Conservation (phyloP, 2,113 vertebrate genomes). For the Calidris pygmaea region DNA sequence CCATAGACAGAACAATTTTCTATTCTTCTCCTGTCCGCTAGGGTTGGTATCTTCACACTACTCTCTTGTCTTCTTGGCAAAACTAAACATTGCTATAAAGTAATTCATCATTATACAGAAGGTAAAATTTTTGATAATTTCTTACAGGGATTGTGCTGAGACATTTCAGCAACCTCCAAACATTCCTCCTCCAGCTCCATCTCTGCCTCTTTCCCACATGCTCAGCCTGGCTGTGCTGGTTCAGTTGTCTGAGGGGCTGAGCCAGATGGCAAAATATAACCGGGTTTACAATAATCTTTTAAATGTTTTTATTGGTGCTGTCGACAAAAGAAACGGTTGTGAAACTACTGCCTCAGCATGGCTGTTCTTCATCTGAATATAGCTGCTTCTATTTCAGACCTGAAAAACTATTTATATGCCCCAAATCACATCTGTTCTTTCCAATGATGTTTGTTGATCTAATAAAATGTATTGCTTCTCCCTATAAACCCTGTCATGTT, state of each 20-base stretch:
- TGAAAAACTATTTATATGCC: background rate
- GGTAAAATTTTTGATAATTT: background rate
- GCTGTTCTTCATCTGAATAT: background rate
- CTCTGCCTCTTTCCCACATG: background rate
- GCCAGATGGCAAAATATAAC: constrained; percentile 20
- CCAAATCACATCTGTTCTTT: constrained; percentile 31
- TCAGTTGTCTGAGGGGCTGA: background rate
- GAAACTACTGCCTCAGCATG: background rate
- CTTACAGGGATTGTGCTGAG: background rate
- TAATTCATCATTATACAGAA: background rate
- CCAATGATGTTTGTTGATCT: background rate
- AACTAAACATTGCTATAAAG: background rate
- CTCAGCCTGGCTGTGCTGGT: background rate
- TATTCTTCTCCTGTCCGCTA: background rate
- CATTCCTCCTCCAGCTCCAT: background rate
- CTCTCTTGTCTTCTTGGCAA: background rate
- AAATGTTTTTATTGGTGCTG: constrained; percentile 1
- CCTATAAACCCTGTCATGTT: background rate
- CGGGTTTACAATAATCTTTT: background rate
- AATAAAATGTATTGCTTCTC: background rate
- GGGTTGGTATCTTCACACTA: background rate
- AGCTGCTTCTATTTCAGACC: background rate
- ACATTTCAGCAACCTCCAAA: background rate
- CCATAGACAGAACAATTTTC: background rate
- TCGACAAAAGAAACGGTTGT: background rate